phyloP scores from a whole-genome alignment of 2,797 vertebrate species.

The Anguilla obscura region DNA sequence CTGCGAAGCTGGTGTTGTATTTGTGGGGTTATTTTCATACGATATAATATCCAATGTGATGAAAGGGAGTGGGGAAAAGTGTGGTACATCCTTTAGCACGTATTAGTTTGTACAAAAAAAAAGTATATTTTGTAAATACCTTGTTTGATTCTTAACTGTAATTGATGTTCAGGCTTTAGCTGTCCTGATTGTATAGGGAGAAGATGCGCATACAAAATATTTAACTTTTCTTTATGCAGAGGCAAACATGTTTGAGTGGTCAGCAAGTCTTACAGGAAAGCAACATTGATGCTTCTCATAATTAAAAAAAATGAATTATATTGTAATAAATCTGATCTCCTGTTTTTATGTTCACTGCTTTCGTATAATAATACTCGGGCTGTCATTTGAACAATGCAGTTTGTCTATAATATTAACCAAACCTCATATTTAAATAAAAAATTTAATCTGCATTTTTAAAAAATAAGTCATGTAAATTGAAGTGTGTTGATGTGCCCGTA shows the following conservation, averaged over 20 bases:
- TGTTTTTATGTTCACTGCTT: slow-evolving; percentile 10
- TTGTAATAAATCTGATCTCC: slow-evolving; percentile 42
- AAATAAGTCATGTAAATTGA: too few species aligned
- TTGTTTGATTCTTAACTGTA: slow-evolving; percentile 73
- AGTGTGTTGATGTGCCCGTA: too few species aligned
- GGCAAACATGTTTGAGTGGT: slow-evolving; percentile 80
- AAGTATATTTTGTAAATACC: slow-evolving; percentile 88
- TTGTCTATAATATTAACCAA: background rate
- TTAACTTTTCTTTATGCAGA: slow-evolving; percentile 78
- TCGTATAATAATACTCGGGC: background rate
- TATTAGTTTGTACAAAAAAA: slow-evolving; percentile 71
- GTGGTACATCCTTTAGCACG: slow-evolving; percentile 12
- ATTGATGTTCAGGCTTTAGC: slow-evolving; percentile 72
- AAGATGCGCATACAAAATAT: slow-evolving; percentile 46
- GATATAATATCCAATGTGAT: slow-evolving; percentile 48
- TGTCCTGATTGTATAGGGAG: slow-evolving; percentile 81
- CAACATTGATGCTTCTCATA: slow-evolving; percentile 81
- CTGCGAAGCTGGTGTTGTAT: slow-evolving; percentile 45
- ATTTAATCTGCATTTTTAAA: too few species aligned
- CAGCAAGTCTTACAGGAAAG: slow-evolving; percentile 77
- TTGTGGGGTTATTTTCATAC: slow-evolving; percentile 52
- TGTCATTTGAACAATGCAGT: background rate
- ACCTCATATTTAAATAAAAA: too few species aligned
- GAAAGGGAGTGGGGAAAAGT: slow-evolving; percentile 24
- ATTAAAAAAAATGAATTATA: slow-evolving; percentile 60